These are phyloP conservation scores for Eilema griseolum DNA, from an alignment of 2,888 invertebrate species.

Conservation along the genomic window DNA sequence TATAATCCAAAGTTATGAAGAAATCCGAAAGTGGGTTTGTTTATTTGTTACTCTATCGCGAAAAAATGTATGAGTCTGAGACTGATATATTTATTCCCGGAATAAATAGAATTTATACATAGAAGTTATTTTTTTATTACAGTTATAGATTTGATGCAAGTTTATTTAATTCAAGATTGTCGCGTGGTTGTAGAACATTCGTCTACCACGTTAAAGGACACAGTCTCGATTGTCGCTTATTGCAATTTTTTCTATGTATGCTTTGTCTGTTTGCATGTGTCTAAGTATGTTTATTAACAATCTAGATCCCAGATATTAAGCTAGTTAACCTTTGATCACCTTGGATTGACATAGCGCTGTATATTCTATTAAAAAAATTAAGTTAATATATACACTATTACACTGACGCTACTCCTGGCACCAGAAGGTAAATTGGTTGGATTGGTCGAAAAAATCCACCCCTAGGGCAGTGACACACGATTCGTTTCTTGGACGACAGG, in stretches of 20 bases:
- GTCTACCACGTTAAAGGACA: too few species aligned
- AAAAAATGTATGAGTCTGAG: too few species aligned
- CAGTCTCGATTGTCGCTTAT: too few species aligned
- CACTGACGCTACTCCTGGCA: neutral
- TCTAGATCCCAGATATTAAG: neutral
- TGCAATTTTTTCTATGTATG: too few species aligned
- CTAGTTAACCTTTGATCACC: neutral
- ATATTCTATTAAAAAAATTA: too few species aligned
- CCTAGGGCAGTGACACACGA: constrained; percentile 19
- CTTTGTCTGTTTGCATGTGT: too few species aligned
- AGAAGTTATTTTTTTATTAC: too few species aligned
- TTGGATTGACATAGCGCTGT: neutral
- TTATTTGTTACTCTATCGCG: neutral
- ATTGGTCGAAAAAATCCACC: neutral
- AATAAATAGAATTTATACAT: too few species aligned
- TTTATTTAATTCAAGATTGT: neutral
- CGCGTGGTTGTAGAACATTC: too few species aligned
- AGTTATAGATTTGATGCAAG: neutral
- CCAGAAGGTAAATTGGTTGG: neutral
- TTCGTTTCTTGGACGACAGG: constrained; percentile 54
- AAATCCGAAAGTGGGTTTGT: neutral
- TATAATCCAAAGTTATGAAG: neutral
- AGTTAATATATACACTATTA: too few species aligned
- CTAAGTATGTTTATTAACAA: neutral
- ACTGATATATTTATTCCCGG: too few species aligned